Percentiles rank a stretch among this genome's conserved stretches.
These are phyloP conservation scores for Papilio polytes DNA, from an alignment of 1,140 invertebrate species.

Conservation along the genomic window DNA sequence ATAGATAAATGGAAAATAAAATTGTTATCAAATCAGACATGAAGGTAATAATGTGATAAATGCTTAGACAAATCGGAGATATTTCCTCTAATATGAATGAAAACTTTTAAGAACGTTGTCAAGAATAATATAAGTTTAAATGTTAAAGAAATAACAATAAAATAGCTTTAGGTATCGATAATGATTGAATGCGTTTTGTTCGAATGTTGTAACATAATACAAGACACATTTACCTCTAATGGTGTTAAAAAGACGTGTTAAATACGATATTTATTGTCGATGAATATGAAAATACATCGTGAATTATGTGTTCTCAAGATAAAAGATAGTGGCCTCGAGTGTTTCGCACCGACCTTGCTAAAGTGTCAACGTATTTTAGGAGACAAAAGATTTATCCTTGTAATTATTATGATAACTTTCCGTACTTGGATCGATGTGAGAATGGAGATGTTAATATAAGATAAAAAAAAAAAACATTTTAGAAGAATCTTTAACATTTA, in stretches of 20 bases:
- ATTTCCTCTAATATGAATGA: background rate
- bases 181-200: slow-evolving; percentile 31
- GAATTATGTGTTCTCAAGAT: slow-evolving; percentile 40
- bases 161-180: slow-evolving; percentile 34
- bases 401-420: slow-evolving; percentile 36
- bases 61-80: background rate
- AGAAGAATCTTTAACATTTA: background rate
- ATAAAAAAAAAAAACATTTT: slow-evolving; percentile 5
- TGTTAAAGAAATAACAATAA: slow-evolving; percentile 36
- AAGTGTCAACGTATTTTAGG: slow-evolving; percentile 39
- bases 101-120: slow-evolving; percentile 9
- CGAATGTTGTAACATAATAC: slow-evolving; percentile 36
- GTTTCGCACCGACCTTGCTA: slow-evolving; percentile 39
- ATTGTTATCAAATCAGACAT: background rate
- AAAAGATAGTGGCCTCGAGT: slow-evolving; percentile 35
- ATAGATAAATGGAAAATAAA: background rate
- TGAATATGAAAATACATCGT: slow-evolving; percentile 39
- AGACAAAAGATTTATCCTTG: slow-evolving; percentile 39
- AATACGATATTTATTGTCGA: slow-evolving; percentile 34
- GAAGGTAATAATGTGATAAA: background rate
- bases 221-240: slow-evolving; percentile 36
- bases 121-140: slow-evolving; percentile 17
- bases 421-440: slow-evolving; percentile 35
- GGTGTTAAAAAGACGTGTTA: slow-evolving; percentile 39
- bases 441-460: slow-evolving; percentile 13